Percentiles rank a stretch among this genome's conserved stretches.
phyloP scores from a whole-genome alignment of 2,113 vertebrate species.

The Rhegmatorhina hoffmannsi region DNA sequence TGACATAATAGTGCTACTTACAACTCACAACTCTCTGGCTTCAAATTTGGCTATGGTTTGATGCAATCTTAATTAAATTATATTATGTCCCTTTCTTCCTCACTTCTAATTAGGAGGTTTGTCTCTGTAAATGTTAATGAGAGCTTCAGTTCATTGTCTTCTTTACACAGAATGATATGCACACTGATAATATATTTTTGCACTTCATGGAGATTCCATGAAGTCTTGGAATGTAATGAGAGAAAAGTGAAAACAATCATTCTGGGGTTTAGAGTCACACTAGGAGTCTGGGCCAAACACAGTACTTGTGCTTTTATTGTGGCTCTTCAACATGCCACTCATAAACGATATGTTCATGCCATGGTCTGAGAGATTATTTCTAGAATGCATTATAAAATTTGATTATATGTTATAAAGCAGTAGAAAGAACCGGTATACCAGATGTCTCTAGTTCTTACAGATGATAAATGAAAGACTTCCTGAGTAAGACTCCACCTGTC shows the following conservation, averaged over 20 bases:
- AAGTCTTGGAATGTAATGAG: conserved; percentile 19
- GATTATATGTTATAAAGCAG: background rate
- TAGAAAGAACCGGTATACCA: background rate
- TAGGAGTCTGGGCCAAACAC: background rate
- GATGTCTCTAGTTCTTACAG: accelerated
- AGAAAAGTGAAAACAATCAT: background rate
- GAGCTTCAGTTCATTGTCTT: conserved; percentile 68
- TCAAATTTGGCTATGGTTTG: conserved; percentile 48
- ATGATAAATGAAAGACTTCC: background rate
- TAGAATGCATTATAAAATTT: background rate
- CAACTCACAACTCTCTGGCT: background rate
- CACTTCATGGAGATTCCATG: too few species aligned
- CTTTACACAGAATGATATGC: conserved; percentile 48
- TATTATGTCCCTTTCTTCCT: conserved; percentile 58
- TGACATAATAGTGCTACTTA: conserved; percentile 16
- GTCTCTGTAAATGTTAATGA: conserved; percentile 71
- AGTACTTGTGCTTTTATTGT: background rate
- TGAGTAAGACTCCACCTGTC: background rate
- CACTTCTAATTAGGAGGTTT: conserved; percentile 66
- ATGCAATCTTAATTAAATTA: conserved; percentile 73
- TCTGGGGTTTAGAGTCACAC: background rate
- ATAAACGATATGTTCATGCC: background rate
- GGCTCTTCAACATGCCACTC: background rate
- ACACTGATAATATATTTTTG: conserved; percentile 19
- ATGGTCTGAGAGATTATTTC: background rate